phyloP scores from a whole-genome alignment of 2,113 vertebrate species.

The Pseudopipra pipra region DNA sequence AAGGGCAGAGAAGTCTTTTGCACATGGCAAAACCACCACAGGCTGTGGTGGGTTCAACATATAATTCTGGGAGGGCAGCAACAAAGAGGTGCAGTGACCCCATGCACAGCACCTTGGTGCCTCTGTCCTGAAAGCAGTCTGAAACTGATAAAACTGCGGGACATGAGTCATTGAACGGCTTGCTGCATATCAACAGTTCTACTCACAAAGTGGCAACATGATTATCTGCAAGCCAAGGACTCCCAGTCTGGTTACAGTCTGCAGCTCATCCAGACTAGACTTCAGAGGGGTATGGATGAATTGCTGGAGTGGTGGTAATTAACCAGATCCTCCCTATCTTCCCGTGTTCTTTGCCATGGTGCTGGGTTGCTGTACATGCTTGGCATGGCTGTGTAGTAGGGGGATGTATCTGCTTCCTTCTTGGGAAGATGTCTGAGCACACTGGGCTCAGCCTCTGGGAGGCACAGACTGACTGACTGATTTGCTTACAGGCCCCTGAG shows the following conservation, averaged over 20 bases:
- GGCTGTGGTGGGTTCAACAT: not conserved
- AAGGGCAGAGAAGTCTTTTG: not conserved
- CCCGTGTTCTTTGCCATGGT: not conserved
- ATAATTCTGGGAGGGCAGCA: not conserved
- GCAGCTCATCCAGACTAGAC: not conserved
- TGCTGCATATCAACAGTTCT: not conserved
- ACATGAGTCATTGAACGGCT: not conserved
- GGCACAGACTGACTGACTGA: not conserved
- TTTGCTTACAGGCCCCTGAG: not conserved
- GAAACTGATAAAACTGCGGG: not conserved
- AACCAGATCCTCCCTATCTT: not conserved
- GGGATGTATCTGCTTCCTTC: not conserved
- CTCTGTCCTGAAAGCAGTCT: not conserved
- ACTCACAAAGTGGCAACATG: not conserved
- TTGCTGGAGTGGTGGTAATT: not conserved
- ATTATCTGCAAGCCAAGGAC: not conserved
- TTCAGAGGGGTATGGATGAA: not conserved
- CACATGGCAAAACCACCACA: not conserved
- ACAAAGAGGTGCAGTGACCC: not conserved
- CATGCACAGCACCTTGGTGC: fast-evolving
- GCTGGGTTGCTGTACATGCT: not conserved
- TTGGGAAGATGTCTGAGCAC: not conserved
- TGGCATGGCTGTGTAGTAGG: not conserved
- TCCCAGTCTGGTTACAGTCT: not conserved
- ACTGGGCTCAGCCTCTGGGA: not conserved